A percentile compares a stretch with the other conserved stretches of the same genome.
phyloP scores from a whole-genome alignment of 1,140 invertebrate genomes.

The Calliphora vicina region DNA sequence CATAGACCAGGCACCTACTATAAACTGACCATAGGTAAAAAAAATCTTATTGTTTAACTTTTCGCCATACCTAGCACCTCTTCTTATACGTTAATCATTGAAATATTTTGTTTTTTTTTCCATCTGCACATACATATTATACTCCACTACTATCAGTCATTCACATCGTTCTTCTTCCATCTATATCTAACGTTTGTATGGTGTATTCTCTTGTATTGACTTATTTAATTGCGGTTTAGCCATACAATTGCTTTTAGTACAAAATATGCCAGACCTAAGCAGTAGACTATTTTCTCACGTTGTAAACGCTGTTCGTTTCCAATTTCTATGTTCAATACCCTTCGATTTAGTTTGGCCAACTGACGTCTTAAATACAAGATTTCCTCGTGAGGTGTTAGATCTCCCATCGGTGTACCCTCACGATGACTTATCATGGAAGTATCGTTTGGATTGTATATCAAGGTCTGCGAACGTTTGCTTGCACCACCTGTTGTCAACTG shows the following conservation, averaged over 20 bases:
- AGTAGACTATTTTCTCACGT: constrained; percentile 82
- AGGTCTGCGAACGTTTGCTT: constrained; percentile 54
- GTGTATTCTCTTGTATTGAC: neutral
- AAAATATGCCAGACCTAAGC: constrained; percentile 82
- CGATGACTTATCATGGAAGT: constrained; percentile 62
- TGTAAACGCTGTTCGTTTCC: constrained; percentile 81
- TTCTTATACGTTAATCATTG: neutral
- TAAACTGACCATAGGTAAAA: neutral
- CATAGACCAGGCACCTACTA: neutral
- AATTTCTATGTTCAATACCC: constrained; percentile 83
- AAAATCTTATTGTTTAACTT: neutral
- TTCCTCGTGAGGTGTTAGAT: constrained; percentile 78
- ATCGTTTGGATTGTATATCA: constrained; percentile 50
- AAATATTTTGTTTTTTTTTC: neutral
- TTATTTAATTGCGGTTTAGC: constrained; percentile 75
- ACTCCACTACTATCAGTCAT: too few relatives aligned
- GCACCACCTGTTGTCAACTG: constrained; percentile 58
- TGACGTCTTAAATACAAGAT: constrained; percentile 82
- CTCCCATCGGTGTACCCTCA: constrained; percentile 73
- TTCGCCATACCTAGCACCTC: neutral
- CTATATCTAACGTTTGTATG: too few relatives aligned
- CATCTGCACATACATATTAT: neutral
- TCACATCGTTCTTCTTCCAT: too few relatives aligned
- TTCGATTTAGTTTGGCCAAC: constrained; percentile 83
- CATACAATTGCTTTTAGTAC: constrained; percentile 85